A percentile compares a stretch with the other conserved stretches of the same genome.
These are phyloP conservation scores for Tenualosa ilisha DNA, from an alignment of 2,797 vertebrate species.

Conservation along the genomic window DNA sequence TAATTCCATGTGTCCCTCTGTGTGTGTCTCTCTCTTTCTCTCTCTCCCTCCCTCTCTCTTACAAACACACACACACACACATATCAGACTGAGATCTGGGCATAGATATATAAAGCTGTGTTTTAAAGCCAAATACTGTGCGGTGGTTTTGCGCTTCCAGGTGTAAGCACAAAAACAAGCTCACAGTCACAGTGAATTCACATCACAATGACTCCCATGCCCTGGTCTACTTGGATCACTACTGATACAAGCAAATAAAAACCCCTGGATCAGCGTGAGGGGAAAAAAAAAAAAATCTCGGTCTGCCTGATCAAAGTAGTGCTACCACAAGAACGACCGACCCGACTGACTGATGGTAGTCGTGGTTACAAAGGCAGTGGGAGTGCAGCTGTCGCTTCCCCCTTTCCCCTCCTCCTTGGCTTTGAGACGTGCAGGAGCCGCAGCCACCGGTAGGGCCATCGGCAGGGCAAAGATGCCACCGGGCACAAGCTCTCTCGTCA, in stretches of 20 bases:
- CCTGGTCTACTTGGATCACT: not conserved
- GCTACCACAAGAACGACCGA: not conserved
- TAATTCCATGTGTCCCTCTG: slow-evolving; percentile 44
- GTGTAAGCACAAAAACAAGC: slow-evolving; percentile 2
- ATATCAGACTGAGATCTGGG: not conserved
- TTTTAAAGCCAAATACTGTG: slow-evolving; percentile 16
- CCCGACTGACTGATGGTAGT: not conserved
- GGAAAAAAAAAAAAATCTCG: not conserved
- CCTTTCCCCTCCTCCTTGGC: not conserved
- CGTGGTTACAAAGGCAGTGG: not conserved
- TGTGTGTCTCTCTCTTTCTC: slow-evolving; percentile 23
- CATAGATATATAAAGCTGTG: not conserved
- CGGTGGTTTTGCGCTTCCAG: not conserved
- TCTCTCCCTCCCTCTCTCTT: slow-evolving; percentile 42
- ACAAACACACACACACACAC: not conserved
- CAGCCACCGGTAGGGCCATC: not conserved
- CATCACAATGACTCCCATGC: not conserved
- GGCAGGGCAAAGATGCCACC: not conserved
- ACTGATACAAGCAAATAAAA: not conserved
- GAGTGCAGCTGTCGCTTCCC: not conserved
- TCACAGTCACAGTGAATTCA: slow-evolving; percentile 27
- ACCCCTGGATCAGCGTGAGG: not conserved
- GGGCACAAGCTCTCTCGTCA: not conserved
- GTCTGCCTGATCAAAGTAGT: not conserved
- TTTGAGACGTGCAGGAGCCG: not conserved